Percentiles rank a stretch among this genome's conserved stretches.
phyloP scores from a whole-genome alignment of 2,888 invertebrate genomes.

The Pristionchus japonicus region DNA sequence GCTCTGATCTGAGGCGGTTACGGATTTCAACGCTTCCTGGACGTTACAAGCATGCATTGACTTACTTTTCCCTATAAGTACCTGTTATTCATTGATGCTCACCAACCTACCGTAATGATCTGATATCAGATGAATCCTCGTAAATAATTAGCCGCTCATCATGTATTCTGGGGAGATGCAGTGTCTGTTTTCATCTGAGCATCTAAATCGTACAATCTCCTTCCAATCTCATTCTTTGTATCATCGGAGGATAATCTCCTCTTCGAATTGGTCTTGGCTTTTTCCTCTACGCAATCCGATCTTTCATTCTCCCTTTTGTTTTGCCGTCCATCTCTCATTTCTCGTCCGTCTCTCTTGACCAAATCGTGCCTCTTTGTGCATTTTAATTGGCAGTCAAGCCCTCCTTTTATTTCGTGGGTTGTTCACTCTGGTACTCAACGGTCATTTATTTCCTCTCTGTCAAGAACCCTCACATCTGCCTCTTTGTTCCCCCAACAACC shows the following conservation, averaged over 20 bases:
- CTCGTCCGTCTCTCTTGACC: slow-evolving; percentile 22
- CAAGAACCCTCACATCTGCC: slow-evolving; percentile 8
- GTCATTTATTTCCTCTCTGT: background rate
- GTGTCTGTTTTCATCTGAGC: background rate
- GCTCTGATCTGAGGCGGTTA: slow-evolving; percentile 14
- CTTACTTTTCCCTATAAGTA: too few species aligned
- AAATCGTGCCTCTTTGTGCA: slow-evolving; percentile 25
- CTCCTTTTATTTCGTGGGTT: background rate
- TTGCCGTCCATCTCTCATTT: background rate
- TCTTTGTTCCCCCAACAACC: background rate
- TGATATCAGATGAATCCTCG: too few species aligned
- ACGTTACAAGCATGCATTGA: background rate
- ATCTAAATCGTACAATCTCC: background rate
- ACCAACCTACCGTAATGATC: too few species aligned
- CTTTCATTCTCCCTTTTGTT: background rate
- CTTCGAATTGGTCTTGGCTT: slow-evolving; percentile 3
- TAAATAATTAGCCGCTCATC: too few species aligned
- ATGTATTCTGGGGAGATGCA: too few species aligned
- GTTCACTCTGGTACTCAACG: slow-evolving; percentile 17
- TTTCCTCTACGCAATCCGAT: slow-evolving; percentile 1
- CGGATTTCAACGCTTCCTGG: background rate
- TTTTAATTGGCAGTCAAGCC: slow-evolving; percentile 41
- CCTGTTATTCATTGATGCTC: too few species aligned
- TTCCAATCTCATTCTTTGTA: slow-evolving; percentile 17
- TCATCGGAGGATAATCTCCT: background rate